phyloP scores from a whole-genome alignment of 2,113 vertebrate genomes.

The Syngnathus typhle region DNA sequence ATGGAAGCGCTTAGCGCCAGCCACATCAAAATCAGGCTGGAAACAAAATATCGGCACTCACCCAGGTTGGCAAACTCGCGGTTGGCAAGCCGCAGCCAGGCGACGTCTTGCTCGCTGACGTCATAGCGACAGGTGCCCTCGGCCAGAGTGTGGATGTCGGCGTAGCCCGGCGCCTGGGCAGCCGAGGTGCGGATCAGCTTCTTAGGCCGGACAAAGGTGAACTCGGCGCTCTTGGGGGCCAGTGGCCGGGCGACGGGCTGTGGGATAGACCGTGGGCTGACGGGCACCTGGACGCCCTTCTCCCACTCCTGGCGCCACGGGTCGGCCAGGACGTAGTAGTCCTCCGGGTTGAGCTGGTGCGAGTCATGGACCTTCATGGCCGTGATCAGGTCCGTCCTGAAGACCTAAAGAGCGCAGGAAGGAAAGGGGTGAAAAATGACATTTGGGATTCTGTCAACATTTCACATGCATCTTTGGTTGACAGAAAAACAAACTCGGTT shows the following conservation, averaged over 20 bases:
- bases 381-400: conserved; percentile 96
- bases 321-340: conserved; percentile 90
- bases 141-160: conserved; percentile 83
- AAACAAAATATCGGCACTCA: conserved; percentile 56
- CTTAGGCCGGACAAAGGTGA: conserved; percentile 82
- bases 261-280: conserved; percentile 89
- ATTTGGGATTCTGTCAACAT: no score
- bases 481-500: no score
- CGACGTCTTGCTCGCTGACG: conserved; percentile 84
- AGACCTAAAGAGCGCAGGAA: conserved; percentile 75
- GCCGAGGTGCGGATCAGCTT: conserved; percentile 83
- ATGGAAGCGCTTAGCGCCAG: neutral
- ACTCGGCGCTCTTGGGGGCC: conserved; percentile 74
- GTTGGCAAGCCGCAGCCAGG: conserved; percentile 84
- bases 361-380: conserved; percentile 98
- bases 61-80: conserved; percentile 89
- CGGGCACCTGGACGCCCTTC: conserved; percentile 96
- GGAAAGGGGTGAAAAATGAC: no score
- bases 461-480: no score
- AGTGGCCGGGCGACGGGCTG: conserved; percentile 79
- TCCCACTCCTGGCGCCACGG: conserved; percentile 99
- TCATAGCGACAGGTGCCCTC: conserved; percentile 88
- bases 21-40: no score
- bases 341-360: conserved; percentile 88
- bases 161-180: conserved; percentile 80